Conservation (phyloP, 2,888 invertebrate genomes). For the Arge pagana region DNA sequence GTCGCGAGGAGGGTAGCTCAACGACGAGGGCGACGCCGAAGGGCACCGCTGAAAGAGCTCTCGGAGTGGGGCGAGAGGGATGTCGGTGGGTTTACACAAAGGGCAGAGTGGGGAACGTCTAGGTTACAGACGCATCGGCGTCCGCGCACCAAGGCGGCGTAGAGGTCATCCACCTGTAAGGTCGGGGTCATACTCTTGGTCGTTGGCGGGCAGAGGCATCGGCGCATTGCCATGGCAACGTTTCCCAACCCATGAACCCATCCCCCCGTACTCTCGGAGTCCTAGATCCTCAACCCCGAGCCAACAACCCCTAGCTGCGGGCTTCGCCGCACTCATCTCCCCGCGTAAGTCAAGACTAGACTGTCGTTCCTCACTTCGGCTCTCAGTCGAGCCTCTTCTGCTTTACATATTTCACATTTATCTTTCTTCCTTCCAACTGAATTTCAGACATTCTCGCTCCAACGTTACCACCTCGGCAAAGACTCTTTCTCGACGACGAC, state of each 20-base stretch:
- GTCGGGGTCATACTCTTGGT: slow-evolving; percentile 57
- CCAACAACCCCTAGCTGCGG: neutral
- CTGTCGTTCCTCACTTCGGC: neutral
- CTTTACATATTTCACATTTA: neutral
- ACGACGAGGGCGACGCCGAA: no score
- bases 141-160: slow-evolving; percentile 55
- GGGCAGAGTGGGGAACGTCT: slow-evolving; percentile 5
- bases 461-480: no score
- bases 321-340: neutral
- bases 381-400: neutral
- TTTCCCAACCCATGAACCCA: no score
- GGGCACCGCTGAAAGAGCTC: no score
- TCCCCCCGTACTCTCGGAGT: neutral
- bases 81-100: no score
- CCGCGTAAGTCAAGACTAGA: slow-evolving; percentile 18
- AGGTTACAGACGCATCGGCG: slow-evolving; percentile 27
- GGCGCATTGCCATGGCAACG: slow-evolving; percentile 53
- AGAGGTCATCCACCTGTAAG: slow-evolving; percentile 59
- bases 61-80: no score
- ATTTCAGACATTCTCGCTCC: neutral
- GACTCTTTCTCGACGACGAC: no score
- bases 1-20: no score
- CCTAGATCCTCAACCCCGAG: neutral
- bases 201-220: slow-evolving; percentile 37
- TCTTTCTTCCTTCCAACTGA: neutral